Conservation (phyloP, 2,888 invertebrate genomes). For the Sphinx pinastri region DNA sequence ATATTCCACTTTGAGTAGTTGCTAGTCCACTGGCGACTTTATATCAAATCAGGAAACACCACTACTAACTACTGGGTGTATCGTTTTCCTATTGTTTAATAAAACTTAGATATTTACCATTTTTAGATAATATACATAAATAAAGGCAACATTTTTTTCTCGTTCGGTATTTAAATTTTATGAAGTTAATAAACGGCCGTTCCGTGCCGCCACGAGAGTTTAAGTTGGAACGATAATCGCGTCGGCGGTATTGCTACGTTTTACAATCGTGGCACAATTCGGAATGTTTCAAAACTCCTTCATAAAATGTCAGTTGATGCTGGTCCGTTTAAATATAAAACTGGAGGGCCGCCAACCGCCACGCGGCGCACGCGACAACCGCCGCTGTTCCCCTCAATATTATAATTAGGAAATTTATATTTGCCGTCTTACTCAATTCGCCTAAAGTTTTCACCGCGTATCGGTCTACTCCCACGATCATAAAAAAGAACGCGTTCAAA, state of each 20-base stretch:
- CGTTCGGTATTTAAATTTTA: not conserved
- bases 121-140: not conserved
- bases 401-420: constrained; percentile 79
- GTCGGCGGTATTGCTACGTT: constrained; percentile 14
- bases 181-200: constrained; percentile 8
- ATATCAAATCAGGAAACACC: not conserved
- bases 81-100: not conserved
- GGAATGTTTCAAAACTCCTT: constrained; percentile 56
- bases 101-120: not conserved
- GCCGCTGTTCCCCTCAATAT: constrained; percentile 68
- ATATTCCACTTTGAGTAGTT: constrained; percentile 9
- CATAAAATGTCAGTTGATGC: constrained; percentile 64
- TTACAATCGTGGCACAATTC: constrained; percentile 29
- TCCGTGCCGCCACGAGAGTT: not conserved
- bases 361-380: constrained; percentile 55
- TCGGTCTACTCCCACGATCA: constrained; percentile 12
- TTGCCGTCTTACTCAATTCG: constrained; percentile 53
- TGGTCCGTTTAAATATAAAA: constrained; percentile 69
- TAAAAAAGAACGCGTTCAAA: constrained; percentile 10
- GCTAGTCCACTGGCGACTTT: not conserved
- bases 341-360: constrained; percentile 67
- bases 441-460: constrained; percentile 20
- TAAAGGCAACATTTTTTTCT: not conserved
- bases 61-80: not conserved
- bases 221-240: constrained; percentile 10